A percentile compares a stretch with the other conserved stretches of the same genome.
These are phyloP conservation scores for Tenualosa ilisha DNA, from an alignment of 2,797 vertebrate species.

Conservation along the genomic window DNA sequence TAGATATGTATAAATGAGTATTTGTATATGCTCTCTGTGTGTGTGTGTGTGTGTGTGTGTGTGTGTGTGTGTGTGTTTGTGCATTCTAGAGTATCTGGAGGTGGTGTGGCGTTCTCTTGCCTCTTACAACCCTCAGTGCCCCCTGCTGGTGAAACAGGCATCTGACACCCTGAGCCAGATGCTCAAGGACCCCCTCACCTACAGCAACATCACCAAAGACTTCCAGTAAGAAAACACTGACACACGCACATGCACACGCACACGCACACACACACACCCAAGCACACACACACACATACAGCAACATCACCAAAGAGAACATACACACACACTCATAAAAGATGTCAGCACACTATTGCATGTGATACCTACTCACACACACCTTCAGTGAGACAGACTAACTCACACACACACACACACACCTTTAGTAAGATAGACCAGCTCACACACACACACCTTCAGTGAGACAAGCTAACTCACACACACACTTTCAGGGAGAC, in stretches of 20 bases:
- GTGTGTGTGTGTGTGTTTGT: not conserved
- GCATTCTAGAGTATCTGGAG: slow-evolving; percentile 72
- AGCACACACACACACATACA: not conserved
- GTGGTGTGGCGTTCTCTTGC: slow-evolving; percentile 73
- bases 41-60: not conserved
- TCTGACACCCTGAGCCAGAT: slow-evolving; percentile 60
- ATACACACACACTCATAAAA: not conserved
- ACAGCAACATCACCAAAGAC: slow-evolving; percentile 72
- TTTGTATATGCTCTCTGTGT: not conserved
- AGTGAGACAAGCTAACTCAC: too few relatives aligned
- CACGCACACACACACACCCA: not conserved
- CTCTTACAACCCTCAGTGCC: slow-evolving; percentile 62
- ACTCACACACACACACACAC: too few relatives aligned
- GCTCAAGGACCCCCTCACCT: slow-evolving; percentile 64
- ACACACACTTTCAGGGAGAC: too few relatives aligned
- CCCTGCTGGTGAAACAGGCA: slow-evolving; percentile 65
- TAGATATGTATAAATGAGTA: not conserved
- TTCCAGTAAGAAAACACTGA: slow-evolving; percentile 64
- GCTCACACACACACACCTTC: too few relatives aligned
- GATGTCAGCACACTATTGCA: too few relatives aligned
- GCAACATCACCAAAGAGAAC: too few relatives aligned
- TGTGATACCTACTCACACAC: too few relatives aligned
- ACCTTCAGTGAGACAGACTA: too few relatives aligned
- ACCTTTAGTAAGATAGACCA: too few relatives aligned
- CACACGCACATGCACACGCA: not conserved